Evolutionary conservation across 1,140 invertebrate genomes (phyloP).

Genomic region (Bilobella aurantiaca): DNA sequence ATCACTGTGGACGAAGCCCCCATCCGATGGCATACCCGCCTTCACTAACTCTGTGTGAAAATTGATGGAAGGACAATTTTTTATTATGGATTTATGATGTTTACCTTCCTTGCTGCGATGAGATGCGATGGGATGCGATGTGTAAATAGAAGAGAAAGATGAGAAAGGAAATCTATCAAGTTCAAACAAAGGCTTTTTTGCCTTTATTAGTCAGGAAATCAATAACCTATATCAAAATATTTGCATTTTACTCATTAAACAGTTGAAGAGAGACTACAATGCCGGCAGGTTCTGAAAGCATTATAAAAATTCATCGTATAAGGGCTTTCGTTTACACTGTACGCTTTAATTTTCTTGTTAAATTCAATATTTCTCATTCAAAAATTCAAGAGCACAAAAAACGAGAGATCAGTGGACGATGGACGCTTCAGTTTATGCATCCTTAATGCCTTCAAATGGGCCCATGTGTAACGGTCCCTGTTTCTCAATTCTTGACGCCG

Average conservation of each 20-base stretch:
- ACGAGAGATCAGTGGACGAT: too few species aligned
- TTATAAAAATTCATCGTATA: too few species aligned
- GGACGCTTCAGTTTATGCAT: too few species aligned
- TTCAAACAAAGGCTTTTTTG: slow-evolving; percentile 28
- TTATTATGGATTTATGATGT: slow-evolving; percentile 17
- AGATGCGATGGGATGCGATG: slow-evolving; percentile 11
- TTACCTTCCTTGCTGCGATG: too few species aligned
- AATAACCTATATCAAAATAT: slow-evolving; percentile 35
- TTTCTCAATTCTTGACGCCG: too few species aligned
- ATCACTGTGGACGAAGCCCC: not conserved
- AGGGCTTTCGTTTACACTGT: too few species aligned
- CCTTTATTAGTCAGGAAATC: slow-evolving; percentile 30
- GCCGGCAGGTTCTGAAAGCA: too few species aligned
- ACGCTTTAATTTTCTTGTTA: too few species aligned
- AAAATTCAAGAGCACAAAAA: too few species aligned
- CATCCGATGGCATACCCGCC: not conserved
- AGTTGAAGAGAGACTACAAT: not conserved
- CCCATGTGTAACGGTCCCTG: too few species aligned
- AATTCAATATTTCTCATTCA: too few species aligned
- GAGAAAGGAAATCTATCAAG: slow-evolving; percentile 34
- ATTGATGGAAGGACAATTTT: not conserved
- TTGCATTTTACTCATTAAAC: slow-evolving; percentile 32
- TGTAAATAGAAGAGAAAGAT: slow-evolving; percentile 26
- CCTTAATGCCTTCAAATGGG: too few species aligned
- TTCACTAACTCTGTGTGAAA: not conserved